phyloP scores from a whole-genome alignment of 1,140 invertebrate species.

The Aphaenogaster ashmeadi region DNA sequence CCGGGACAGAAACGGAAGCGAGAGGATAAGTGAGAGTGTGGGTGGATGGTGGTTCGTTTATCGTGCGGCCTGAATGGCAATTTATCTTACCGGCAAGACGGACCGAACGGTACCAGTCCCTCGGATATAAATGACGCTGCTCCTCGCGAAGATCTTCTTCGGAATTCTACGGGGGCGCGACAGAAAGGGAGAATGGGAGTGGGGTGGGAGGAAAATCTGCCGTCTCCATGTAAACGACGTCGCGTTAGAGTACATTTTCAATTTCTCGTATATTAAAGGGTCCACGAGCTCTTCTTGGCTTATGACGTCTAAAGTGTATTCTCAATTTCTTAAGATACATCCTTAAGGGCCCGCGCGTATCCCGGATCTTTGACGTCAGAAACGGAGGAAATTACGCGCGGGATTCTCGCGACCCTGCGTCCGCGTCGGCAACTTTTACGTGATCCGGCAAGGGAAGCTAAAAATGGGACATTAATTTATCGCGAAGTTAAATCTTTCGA shows the following conservation, averaged over 20 bases:
- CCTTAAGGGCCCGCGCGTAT: neutral
- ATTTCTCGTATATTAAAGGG: constrained; percentile 55
- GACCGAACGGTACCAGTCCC: constrained; percentile 47
- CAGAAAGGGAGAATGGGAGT: neutral
- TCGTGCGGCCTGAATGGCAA: constrained; percentile 61
- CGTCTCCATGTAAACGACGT: constrained; percentile 28
- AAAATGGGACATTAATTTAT: neutral
- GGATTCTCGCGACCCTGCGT: neutral
- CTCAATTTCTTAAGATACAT: constrained; percentile 32
- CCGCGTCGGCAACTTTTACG: neutral
- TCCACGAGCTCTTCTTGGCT: neutral
- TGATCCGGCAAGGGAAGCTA: neutral
- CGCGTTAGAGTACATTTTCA: constrained; percentile 41
- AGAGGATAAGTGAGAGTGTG: constrained; percentile 23
- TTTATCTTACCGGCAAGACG: constrained; percentile 63
- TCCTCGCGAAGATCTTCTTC: constrained; percentile 40
- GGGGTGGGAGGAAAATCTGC: constrained; percentile 12
- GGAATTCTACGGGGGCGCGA: constrained; percentile 34
- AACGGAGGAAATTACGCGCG: neutral
- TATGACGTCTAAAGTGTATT: constrained; percentile 29
- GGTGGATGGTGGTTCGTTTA: constrained; percentile 52
- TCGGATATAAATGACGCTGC: constrained; percentile 61
- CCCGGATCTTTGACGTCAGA: constrained; percentile 25
- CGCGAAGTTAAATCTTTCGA: neutral
- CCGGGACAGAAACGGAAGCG: constrained; percentile 12